Base-by-base conservation (phyloP, 2,888 invertebrate species). In the Leptodirus hochenwartii region DNA sequence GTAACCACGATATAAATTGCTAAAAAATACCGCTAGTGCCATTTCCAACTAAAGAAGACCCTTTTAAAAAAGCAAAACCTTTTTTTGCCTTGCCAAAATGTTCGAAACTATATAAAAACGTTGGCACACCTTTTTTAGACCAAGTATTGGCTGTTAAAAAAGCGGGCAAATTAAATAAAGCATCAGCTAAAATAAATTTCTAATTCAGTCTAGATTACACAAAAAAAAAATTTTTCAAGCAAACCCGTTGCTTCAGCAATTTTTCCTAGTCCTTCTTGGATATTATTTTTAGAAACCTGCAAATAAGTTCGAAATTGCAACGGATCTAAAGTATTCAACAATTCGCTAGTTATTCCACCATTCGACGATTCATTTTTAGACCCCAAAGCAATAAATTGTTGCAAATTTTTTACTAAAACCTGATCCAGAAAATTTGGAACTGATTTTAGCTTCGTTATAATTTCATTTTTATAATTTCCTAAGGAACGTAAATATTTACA, bases 41-140 rank as follows among this genome's bases (percentile, higher is more conserved):
- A 16, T 56, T 50, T 43, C 67, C 63, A 25, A 74, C 66, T 17
- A 80, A 54, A 2, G 74, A 68, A 6, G 72, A 49, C 2, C 74
- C 76, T 5, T 59, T 61, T n/a, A 80, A 49, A 43, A 80, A 77
- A 35, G 74, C 76, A 13, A 23, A 32, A 17, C 32, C 33, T 35
- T 63, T 64, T 34, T 62, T 65, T 13, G 62, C 58, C 38, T 67
- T 67, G 2, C 75, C 71, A 5, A 59, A 54, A 41, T 79, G 70
- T 40, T 81, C 79, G 46, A 81, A 81, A 45, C 74, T 71, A 49
- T 80, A 81, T 30, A 81, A 59, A 46, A 61, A 79, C 0, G 77
- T 65, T 0, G 70, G 64, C 1, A 69, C 65, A 2, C 59, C 55
- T 26, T 58, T 52, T 34, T 69, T 67, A 0, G 58, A 48, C 81